These are phyloP conservation scores for Volucella zonaria DNA, from an alignment of 2,888 invertebrate genomes.

Conservation along the genomic window DNA sequence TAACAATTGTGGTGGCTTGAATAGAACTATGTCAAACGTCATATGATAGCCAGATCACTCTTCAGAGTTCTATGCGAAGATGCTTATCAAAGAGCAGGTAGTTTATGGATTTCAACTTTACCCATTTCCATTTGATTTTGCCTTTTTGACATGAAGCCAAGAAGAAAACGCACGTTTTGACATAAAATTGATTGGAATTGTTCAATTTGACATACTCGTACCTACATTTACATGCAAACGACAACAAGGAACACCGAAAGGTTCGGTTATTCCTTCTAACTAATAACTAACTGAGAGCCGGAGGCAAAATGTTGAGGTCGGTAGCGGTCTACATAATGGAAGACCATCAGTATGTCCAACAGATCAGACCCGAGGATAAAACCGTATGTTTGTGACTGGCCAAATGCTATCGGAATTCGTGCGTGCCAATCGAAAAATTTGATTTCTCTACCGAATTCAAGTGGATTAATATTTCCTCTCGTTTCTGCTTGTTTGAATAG, in stretches of 20 bases:
- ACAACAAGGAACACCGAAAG: conserved; percentile 1
- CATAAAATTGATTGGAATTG: conserved; percentile 58
- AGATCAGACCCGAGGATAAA: too few relatives aligned
- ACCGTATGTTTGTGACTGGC: too few relatives aligned
- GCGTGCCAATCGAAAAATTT: too few relatives aligned
- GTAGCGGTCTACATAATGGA: too few relatives aligned
- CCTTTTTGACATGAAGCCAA: not conserved
- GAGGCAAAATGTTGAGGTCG: not conserved
- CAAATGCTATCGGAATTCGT: too few relatives aligned
- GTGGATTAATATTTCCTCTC: too few relatives aligned
- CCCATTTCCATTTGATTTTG: not conserved
- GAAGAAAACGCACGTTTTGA: conserved; percentile 38
- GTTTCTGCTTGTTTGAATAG: too few relatives aligned
- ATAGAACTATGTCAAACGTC: conserved; percentile 40
- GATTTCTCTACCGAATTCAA: too few relatives aligned
- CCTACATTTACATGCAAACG: conserved; percentile 47
- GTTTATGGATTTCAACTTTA: conserved; percentile 5
- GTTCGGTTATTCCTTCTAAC: conserved; percentile 4
- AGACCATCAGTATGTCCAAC: too few relatives aligned
- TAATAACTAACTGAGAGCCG: not conserved
- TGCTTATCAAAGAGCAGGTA: conserved; percentile 43
- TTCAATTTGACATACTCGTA: conserved; percentile 40
- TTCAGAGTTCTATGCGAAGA: conserved; percentile 10
- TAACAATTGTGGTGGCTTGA: conserved; percentile 2
- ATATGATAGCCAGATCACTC: conserved; percentile 15